Evolutionary conservation across 2,113 vertebrate species (phyloP), one percentile per base, ranked within the genome.

Genomic region (Labrus mixtus): DNA sequence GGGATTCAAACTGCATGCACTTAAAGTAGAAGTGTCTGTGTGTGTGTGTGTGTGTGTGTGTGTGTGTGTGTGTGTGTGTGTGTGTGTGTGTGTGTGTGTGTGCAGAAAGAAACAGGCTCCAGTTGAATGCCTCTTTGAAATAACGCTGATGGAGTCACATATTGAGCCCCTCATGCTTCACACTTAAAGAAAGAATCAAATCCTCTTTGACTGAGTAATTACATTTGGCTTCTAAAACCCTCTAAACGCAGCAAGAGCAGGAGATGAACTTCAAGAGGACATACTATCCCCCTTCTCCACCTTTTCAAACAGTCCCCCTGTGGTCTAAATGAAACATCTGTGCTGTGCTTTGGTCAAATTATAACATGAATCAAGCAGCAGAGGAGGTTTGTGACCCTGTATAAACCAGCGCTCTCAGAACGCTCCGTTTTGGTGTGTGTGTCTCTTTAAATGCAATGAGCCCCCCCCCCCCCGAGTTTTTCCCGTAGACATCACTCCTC

Each of bases 71-170:
- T 55, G 68, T n/a, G n/a, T n/a, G 17, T 41, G 73, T 72, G 60
- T 19, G 73, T 56, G 54, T 65, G n/a, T 76, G 54, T 51, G 63
- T 71, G 73, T 64, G 68, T 20, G 72, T 68, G 68, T 59, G 65
- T 55, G 68, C 41, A 80, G 71, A 76, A 46, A 79, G 69, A 78
- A 83, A 78, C 81, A 86, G 87, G 87, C 88, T 91, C 86, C 79
- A 89, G 76, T 74, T 68, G 78, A 87, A 87, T 81, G 79, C 79
- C 76, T 70, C 94, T 95, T 95, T 94, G 94, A 95, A 94, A 94
- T 86, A 76, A 74, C 37, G 83, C 90, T 91, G 90, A 90, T 89
- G 88, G 90, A 83, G 88, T 92, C 89, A 85, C 89, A 87, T 74
- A 85, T 88, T 92, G 75, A 74, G 75, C 63, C 81, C 79, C 66